Percentiles rank a stretch among this genome's conserved stretches.
Conservation (phyloP, 2,888 invertebrate species). For the Tigriopus californicus region DNA sequence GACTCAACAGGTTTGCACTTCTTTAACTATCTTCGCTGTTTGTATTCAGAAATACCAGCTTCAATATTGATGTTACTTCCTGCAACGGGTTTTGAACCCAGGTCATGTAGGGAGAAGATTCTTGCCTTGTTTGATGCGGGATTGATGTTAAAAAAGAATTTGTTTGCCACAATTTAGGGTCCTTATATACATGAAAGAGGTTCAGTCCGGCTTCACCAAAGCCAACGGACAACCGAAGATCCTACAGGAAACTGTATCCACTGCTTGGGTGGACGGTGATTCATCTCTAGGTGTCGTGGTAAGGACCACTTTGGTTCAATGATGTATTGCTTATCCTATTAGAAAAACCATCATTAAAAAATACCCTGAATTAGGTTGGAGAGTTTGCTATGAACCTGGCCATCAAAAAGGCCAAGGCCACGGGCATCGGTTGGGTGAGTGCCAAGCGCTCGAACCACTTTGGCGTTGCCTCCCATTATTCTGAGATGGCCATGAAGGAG, state of each 20-base stretch:
- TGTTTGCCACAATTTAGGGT: no score
- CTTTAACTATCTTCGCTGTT: no score
- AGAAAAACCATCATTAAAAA: no score
- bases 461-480: slow-evolving; percentile 72
- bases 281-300: slow-evolving; percentile 62
- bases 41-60: no score
- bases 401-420: slow-evolving; percentile 53
- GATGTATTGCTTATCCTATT: no score
- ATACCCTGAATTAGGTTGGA: no score
- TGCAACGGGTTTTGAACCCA: no score
- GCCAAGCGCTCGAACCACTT: slow-evolving; percentile 72
- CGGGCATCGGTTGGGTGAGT: slow-evolving; percentile 67
- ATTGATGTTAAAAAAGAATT: no score
- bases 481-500: slow-evolving; percentile 47
- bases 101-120: no score
- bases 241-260: slow-evolving; percentile 40
- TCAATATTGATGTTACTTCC: no score
- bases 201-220: slow-evolving; percentile 42
- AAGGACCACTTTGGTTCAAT: no score
- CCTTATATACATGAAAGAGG: slow-evolving; percentile 53
- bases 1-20: slow-evolving; percentile 56
- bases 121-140: no score
- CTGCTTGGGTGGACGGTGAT: slow-evolving; percentile 50
- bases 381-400: slow-evolving; percentile 34
- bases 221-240: slow-evolving; percentile 43